Conservation (phyloP, 2,797 vertebrate species). For the Meriones psammophilus region DNA sequence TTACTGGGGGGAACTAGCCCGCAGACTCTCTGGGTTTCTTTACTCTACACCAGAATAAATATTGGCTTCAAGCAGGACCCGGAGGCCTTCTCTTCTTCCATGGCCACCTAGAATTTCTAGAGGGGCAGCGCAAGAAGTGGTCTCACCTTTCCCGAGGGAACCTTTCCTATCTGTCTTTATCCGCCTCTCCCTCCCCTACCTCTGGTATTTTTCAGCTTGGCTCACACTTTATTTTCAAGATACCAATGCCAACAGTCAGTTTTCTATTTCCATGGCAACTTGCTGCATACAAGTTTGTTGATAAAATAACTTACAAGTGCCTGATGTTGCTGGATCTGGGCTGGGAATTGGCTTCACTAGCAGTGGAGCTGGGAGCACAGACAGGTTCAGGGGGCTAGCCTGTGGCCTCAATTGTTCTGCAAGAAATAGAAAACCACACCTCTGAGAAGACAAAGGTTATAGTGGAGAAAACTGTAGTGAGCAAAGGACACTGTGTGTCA, state of each 20-base stretch:
- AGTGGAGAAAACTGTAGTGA: background rate
- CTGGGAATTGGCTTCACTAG: conserved; percentile 58
- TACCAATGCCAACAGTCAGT: conserved; percentile 76
- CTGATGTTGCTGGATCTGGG: conserved; percentile 54
- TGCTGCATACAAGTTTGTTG: conserved; percentile 76
- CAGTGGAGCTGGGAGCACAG: background rate
- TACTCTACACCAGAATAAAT: background rate
- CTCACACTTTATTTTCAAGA: conserved; percentile 79
- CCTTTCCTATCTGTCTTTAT: background rate
- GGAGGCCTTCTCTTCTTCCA: background rate
- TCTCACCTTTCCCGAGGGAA: background rate
- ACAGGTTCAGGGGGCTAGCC: background rate
- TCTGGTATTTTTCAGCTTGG: conserved; percentile 78
- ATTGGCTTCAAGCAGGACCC: background rate
- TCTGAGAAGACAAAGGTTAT: conserved; percentile 12
- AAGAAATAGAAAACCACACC: conserved; percentile 22
- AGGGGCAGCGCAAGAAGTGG: rapidly evolving
- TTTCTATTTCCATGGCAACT: conserved; percentile 88
- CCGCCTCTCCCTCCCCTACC: background rate
- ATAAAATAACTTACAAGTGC: conserved; percentile 76
- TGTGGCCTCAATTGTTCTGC: conserved; percentile 33
- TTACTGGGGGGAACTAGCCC: conserved; percentile 66
- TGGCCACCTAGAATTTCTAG: background rate
- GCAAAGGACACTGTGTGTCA: background rate
- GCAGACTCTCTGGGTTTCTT: conserved; percentile 74